Evolutionary conservation across 2,113 vertebrate genomes (phyloP).

Genomic region (Cryptotis parvus): DNA sequence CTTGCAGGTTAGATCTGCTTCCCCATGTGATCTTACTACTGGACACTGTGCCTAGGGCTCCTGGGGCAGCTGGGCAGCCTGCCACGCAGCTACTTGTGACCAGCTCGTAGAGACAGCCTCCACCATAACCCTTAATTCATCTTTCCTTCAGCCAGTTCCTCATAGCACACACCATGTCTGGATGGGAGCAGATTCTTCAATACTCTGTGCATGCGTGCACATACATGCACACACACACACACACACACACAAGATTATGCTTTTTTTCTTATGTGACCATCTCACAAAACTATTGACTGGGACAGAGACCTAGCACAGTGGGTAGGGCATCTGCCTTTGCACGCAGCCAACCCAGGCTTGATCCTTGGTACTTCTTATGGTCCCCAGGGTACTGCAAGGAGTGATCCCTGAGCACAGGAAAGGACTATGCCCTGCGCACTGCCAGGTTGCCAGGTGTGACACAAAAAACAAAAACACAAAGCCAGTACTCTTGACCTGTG

Average conservation of each 20-base stretch:
- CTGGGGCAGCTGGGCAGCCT: neutral
- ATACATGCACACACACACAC: rapidly evolving
- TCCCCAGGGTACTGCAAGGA: too few relatives aligned
- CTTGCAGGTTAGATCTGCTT: neutral
- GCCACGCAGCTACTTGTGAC: rapidly evolving
- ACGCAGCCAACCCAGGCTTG: too few relatives aligned
- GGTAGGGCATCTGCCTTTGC: too few relatives aligned
- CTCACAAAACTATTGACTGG: neutral
- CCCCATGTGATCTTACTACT: neutral
- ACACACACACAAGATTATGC: neutral
- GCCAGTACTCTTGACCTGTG: neutral
- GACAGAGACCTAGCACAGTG: too few relatives aligned
- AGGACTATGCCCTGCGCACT: too few relatives aligned
- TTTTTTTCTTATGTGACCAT: neutral
- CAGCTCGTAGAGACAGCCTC: neutral
- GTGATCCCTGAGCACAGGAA: too few relatives aligned
- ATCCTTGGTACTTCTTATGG: too few relatives aligned
- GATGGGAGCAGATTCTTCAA: neutral
- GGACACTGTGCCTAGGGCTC: neutral
- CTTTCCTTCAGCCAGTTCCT: neutral
- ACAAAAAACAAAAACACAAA: too few relatives aligned
- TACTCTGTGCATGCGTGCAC: too few relatives aligned
- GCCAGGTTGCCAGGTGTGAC: too few relatives aligned
- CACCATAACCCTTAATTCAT: neutral
- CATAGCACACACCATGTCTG: neutral